phyloP scores from a whole-genome alignment of 2,888 invertebrate species.

The Neoscelio sp. region DNA sequence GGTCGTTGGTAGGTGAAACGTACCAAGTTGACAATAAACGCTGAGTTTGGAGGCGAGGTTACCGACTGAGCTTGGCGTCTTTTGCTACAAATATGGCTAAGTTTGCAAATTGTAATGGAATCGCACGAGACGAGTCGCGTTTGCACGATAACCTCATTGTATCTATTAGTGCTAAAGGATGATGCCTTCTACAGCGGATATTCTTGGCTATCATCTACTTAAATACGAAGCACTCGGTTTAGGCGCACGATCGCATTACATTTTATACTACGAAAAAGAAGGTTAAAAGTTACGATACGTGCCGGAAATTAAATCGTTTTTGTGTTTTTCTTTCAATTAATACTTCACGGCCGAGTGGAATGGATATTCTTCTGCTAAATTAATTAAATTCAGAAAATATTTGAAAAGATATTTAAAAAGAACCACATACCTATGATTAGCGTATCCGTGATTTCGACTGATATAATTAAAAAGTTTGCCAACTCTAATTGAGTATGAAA shows the following conservation, averaged over 20 bases:
- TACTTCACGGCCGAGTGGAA: constrained; percentile 7
- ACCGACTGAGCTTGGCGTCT: not conserved
- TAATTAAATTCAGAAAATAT: constrained; percentile 2
- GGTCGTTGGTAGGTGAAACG: not conserved
- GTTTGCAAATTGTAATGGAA: constrained; percentile 55
- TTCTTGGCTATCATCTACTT: constrained; percentile 68
- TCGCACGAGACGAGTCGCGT: constrained; percentile 43
- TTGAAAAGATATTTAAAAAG: too few species aligned
- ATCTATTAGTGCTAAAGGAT: constrained; percentile 58
- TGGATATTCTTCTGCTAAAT: constrained; percentile 19
- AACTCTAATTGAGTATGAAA: not conserved
- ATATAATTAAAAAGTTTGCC: not conserved
- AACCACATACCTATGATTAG: too few species aligned
- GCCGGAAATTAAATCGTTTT: constrained; percentile 11
- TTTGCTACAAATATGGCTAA: constrained; percentile 4
- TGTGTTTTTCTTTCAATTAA: not conserved
- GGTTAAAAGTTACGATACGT: constrained; percentile 2
- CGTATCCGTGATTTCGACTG: too few species aligned
- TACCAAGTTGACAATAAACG: too few species aligned
- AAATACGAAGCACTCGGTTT: constrained; percentile 68
- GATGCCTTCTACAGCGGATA: constrained; percentile 64
- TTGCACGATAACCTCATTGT: constrained; percentile 63
- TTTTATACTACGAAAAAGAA: constrained; percentile 50
- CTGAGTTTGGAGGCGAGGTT: not conserved
- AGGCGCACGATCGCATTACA: constrained; percentile 61